Evolutionary conservation across 2,888 invertebrate genomes (phyloP).

Genomic region (Drosophila putrida): DNA sequence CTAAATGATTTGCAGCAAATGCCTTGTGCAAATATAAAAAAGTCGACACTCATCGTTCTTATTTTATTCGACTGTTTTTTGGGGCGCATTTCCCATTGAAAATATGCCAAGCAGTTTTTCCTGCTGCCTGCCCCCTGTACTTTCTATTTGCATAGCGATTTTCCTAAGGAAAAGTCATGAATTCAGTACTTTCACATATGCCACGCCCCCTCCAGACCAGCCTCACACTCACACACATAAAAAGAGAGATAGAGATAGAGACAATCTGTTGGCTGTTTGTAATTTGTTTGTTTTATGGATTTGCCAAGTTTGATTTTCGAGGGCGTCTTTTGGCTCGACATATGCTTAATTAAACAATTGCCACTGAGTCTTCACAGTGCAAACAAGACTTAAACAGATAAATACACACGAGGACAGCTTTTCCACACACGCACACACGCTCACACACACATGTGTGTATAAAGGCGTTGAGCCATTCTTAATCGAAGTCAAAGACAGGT

Average conservation of each 20-base stretch:
- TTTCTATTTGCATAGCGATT: conserved; percentile 58
- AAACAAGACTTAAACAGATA: conserved; percentile 55
- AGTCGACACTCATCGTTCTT: conserved; percentile 44
- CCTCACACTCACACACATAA: conserved; percentile 6
- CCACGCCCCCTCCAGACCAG: conserved; percentile 43
- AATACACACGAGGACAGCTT: conserved; percentile 38
- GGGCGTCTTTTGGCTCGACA: conserved; percentile 53
- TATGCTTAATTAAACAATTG: conserved; percentile 68
- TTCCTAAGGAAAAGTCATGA: conserved; percentile 51
- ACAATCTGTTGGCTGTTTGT: conserved; percentile 71
- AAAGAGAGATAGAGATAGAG: not conserved
- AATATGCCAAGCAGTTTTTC: conserved; percentile 41
- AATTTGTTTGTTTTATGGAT: conserved; percentile 79
- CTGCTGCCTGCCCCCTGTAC: not conserved
- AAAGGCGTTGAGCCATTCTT: conserved; percentile 22
- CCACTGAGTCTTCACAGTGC: conserved; percentile 39
- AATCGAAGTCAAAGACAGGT: conserved; percentile 40
- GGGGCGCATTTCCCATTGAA: conserved; percentile 48
- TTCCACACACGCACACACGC: conserved; percentile 15
- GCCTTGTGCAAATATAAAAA: conserved; percentile 57
- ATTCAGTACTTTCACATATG: conserved; percentile 24
- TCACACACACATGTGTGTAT: conserved; percentile 13
- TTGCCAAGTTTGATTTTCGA: conserved; percentile 59
- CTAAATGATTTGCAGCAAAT: conserved; percentile 33
- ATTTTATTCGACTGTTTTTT: conserved; percentile 10